Evolutionary conservation across 2,888 invertebrate genomes (phyloP).

Genomic region (Therioaphis trifolii): DNA sequence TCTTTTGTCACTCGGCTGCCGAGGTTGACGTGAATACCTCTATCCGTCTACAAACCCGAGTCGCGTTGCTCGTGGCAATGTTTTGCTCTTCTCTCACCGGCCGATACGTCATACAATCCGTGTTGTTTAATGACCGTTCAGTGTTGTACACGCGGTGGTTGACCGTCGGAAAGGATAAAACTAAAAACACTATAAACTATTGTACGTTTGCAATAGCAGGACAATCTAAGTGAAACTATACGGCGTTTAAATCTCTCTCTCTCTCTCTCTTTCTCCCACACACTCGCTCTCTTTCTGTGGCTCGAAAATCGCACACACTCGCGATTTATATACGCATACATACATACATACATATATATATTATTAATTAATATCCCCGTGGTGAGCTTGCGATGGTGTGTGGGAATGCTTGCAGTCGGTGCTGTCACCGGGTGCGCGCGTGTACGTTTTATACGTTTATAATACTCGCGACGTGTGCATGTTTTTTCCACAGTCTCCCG

Average conservation of each 20-base stretch:
- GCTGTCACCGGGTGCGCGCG: conserved; percentile 44
- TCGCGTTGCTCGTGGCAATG: too few species aligned
- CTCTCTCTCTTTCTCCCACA: neutral
- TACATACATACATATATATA: neutral
- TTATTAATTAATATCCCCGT: conserved; percentile 43
- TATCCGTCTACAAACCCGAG: too few species aligned
- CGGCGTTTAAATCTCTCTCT: conserved; percentile 2
- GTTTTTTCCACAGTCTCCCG: conserved; percentile 22
- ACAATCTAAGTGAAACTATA: neutral
- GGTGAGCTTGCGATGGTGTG: conserved; percentile 30
- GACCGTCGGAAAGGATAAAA: too few species aligned
- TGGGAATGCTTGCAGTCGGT: conserved; percentile 59
- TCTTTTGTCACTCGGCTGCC: too few species aligned
- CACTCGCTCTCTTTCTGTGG: too few species aligned
- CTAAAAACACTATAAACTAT: too few species aligned
- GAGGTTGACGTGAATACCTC: too few species aligned
- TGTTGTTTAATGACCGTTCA: too few species aligned
- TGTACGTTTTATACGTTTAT: neutral
- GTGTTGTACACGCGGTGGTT: too few species aligned
- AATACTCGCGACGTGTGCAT: neutral
- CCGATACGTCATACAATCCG: too few species aligned
- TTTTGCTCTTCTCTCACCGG: too few species aligned
- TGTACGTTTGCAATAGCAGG: too few species aligned
- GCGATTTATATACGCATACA: neutral
- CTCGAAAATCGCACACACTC: neutral